Percentiles rank a stretch among this genome's conserved stretches.
Evolutionary conservation across 1,140 invertebrate genomes (phyloP).

Genomic region (Callitettix versicolor): DNA sequence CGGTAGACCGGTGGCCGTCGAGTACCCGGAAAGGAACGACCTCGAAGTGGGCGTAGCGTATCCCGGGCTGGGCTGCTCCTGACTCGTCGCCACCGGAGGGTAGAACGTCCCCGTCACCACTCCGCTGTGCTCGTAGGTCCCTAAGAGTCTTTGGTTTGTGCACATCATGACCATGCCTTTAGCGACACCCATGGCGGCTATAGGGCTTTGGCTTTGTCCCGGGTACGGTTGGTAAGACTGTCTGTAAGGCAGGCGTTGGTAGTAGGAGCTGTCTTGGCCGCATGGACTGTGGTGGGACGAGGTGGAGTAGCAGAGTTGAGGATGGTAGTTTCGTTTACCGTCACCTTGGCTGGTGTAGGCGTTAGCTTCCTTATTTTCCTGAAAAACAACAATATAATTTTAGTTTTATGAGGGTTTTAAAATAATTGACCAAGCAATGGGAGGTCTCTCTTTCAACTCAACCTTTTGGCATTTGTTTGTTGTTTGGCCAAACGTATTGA

Average conservation of each 20-base stretch:
- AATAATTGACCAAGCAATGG: too few relatives aligned
- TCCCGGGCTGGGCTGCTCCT: slow-evolving; percentile 48
- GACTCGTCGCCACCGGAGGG: slow-evolving; percentile 66
- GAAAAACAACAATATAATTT: too few relatives aligned
- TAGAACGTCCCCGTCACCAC: slow-evolving; percentile 59
- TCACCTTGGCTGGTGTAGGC: slow-evolving; percentile 1
- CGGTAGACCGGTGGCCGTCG: slow-evolving; percentile 1
- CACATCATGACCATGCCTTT: slow-evolving; percentile 81
- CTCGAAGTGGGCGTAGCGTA: slow-evolving; percentile 4
- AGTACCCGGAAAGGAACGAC: slow-evolving; percentile 12
- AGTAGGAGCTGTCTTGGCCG: slow-evolving; percentile 13
- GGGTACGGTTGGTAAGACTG: slow-evolving; percentile 5
- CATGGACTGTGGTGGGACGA: neutral
- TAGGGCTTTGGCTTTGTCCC: slow-evolving; percentile 29
- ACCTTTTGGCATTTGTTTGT: too few relatives aligned
- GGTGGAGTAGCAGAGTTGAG: neutral
- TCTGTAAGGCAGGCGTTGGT: slow-evolving; percentile 15
- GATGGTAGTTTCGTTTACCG: slow-evolving; percentile 5
- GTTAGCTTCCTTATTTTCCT: slow-evolving; percentile 9
- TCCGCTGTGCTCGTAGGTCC: slow-evolving; percentile 33
- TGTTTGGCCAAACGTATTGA: too few relatives aligned
- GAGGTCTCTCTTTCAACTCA: too few relatives aligned
- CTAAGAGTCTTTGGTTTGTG: slow-evolving; percentile 48
- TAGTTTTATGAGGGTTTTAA: too few relatives aligned
- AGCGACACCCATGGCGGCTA: slow-evolving; percentile 67